A percentile compares a stretch with the other conserved stretches of the same genome.
phyloP scores from a whole-genome alignment of 2,113 vertebrate species.

The Seriola dumerili region DNA sequence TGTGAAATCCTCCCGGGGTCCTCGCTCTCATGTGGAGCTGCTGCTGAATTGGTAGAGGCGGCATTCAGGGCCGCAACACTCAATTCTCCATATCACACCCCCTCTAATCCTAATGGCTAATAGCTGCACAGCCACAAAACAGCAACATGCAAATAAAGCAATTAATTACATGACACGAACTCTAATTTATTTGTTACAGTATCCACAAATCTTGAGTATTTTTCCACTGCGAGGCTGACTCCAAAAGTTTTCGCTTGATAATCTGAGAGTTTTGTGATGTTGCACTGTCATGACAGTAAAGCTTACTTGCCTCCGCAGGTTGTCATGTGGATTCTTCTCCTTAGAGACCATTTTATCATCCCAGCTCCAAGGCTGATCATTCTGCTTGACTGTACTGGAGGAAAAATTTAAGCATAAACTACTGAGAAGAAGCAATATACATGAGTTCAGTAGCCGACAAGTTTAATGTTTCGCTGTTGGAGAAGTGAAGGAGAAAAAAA shows the following conservation, averaged over 20 bases:
- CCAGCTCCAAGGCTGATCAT: slow-evolving; percentile 14
- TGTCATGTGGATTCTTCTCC: slow-evolving; percentile 30
- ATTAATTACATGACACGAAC: slow-evolving; percentile 53
- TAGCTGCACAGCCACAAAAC: slow-evolving; percentile 45
- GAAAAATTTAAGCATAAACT: not conserved
- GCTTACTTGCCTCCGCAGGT: not conserved
- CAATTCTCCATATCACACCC: slow-evolving; percentile 44
- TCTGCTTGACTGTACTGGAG: slow-evolving; percentile 22
- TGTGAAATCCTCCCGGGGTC: slow-evolving; percentile 69
- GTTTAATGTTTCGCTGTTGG: not conserved
- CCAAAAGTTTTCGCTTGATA: slow-evolving; percentile 27
- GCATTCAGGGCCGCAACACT: slow-evolving; percentile 38
- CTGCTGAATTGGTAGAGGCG: slow-evolving; percentile 49
- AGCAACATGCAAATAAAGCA: slow-evolving; percentile 49
- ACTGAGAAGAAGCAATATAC: not conserved
- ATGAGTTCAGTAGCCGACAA: not conserved
- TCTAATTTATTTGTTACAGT: slow-evolving; percentile 33
- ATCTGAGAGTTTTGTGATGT: slow-evolving; percentile 17
- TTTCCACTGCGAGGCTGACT: slow-evolving; percentile 13
- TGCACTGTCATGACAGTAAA: slow-evolving; percentile 32
- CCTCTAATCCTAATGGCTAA: slow-evolving; percentile 58
- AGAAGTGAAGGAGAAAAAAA: slow-evolving; percentile 15
- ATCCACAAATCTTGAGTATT: slow-evolving; percentile 31
- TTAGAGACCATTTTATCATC: slow-evolving; percentile 43
- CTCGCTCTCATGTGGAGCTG: slow-evolving; percentile 51